Conservation (phyloP, 2,113 vertebrate genomes). For the Catharus minimus region DNA sequence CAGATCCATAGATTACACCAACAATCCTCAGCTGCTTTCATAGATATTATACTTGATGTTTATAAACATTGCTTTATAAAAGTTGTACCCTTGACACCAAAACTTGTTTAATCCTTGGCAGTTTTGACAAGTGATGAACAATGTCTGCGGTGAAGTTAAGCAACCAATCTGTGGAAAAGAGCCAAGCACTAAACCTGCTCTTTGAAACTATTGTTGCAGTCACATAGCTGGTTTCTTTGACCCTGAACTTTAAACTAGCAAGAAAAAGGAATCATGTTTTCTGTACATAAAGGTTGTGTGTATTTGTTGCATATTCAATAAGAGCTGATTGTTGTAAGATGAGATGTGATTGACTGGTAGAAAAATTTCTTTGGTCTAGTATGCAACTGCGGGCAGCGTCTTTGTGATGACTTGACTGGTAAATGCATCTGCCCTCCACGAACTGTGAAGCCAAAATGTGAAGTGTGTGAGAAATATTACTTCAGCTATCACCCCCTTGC, state of each 20-base stretch:
- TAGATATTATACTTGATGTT: background rate
- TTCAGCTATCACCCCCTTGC: conserved; percentile 88
- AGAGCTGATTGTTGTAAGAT: background rate
- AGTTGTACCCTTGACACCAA: background rate
- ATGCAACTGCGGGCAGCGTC: conserved; percentile 81
- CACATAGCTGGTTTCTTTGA: background rate
- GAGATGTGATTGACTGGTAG: background rate
- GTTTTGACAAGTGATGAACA: background rate
- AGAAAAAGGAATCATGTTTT: background rate
- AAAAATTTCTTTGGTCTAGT: conserved; percentile 67
- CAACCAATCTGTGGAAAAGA: background rate
- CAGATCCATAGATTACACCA: background rate
- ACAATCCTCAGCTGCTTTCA: background rate
- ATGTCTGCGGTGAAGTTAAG: background rate
- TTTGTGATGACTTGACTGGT: conserved; percentile 88
- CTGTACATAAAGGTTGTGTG: background rate
- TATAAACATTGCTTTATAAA: background rate
- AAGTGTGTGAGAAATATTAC: conserved; percentile 78
- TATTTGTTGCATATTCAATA: background rate
- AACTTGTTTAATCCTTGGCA: background rate
- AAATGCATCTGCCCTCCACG: conserved; percentile 88
- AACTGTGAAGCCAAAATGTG: conserved; percentile 84
- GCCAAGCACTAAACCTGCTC: background rate
- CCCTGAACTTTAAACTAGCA: background rate
- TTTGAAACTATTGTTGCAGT: background rate